phyloP scores from a whole-genome alignment of 2,113 vertebrate species.

The Dinomys branickii region DNA sequence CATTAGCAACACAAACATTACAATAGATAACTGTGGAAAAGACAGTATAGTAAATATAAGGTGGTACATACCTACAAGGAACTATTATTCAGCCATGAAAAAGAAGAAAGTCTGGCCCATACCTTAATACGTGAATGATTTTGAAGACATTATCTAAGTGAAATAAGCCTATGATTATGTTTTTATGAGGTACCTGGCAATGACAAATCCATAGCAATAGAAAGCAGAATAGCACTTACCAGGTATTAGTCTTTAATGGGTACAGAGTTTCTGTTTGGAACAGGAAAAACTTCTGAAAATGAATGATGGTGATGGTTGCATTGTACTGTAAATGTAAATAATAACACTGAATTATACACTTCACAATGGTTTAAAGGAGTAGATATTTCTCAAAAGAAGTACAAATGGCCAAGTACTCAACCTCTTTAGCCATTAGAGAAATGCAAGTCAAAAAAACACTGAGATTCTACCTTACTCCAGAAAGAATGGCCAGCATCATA shows the following conservation, averaged over 20 bases:
- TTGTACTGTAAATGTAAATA: neutral
- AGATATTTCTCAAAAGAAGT: neutral
- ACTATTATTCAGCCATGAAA: neutral
- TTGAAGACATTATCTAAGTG: neutral
- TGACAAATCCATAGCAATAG: neutral
- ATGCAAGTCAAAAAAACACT: neutral
- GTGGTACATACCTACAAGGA: neutral
- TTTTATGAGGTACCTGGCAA: neutral
- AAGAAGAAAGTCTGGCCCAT: neutral
- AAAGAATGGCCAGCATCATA: neutral
- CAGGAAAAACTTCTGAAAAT: neutral
- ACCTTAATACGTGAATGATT: neutral
- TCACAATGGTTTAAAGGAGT: neutral
- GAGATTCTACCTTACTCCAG: neutral
- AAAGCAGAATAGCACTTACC: neutral
- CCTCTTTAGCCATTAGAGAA: neutral
- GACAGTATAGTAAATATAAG: neutral
- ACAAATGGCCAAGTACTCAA: neutral
- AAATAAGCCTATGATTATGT: constrained; percentile 20
- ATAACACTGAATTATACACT: neutral
- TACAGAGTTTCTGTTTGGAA: neutral
- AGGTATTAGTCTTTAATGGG: neutral
- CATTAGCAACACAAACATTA: neutral
- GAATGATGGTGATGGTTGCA: no score
- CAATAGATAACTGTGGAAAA: neutral